Evolutionary conservation across 2,113 vertebrate genomes (phyloP), one percentile per base, ranked within the genome.

Genomic region (Tinamus guttatus): DNA sequence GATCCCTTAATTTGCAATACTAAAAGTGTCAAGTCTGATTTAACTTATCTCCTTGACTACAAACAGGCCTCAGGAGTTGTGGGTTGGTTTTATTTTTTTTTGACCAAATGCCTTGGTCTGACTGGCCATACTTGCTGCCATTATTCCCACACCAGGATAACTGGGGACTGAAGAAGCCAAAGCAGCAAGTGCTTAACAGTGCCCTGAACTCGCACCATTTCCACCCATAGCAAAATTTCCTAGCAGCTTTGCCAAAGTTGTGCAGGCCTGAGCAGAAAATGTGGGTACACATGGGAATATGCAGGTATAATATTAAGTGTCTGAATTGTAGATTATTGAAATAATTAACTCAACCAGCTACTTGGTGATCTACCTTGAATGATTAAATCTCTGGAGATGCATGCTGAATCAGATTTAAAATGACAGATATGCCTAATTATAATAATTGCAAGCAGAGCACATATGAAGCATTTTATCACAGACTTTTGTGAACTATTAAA

Each of bases 321-420:
- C 78, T 93, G 81, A 87, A 89, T 9, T 79, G 58, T 60, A 89
- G 52, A 89, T 89, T 81, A 85, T 93, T 89, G 67, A 91, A 93
- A 76, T 94, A 93, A 96, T 95, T 91, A 93, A 67, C 79, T 92
- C 83, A 94, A 52, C 73, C 45, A 94, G 56, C 51, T 96, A 89
- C 75, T 94, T 91, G 93, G 67, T 93, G 93, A 87, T 95, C 85
- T 91, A 82, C 75, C 75, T 89, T 56, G 52, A 85, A 89, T 91
- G 76, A 82, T 76, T 81, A 73, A 82, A 82, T 89, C 81, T 93
- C 93, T 85, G 41, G 89, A 95, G 87, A 89, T 27, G 65, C 47
- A 56, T 68, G 52, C 3, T 9, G 75, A 87, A 91, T 87, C 63
- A 87, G 59, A 93, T 93, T 89, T 94, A 47, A 94, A 96, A 82